Conservation (phyloP, 2,797 vertebrate species). For the Crax fasciolata region DNA sequence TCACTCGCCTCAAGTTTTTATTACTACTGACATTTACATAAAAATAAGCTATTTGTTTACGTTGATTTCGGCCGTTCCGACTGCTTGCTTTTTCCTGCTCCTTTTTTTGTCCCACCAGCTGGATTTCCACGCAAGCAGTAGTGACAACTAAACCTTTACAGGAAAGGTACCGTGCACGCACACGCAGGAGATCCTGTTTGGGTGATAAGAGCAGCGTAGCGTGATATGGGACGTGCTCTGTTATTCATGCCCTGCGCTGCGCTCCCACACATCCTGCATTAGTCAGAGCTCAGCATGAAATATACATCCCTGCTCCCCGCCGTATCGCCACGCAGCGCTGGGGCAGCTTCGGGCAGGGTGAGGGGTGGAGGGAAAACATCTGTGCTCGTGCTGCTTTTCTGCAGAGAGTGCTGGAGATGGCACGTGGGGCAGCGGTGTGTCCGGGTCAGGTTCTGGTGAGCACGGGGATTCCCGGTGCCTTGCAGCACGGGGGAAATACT, state of each 20-base stretch:
- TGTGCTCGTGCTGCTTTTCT: not conserved
- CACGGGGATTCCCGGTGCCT: not conserved
- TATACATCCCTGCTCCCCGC: not conserved
- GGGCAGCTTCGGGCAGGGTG: not conserved
- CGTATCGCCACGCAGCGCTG: not conserved
- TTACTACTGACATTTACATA: slow-evolving; percentile 52
- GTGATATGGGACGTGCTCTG: not conserved
- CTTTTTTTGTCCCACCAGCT: not conserved
- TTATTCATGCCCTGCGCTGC: slow-evolving; percentile 36
- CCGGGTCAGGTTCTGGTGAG: not conserved
- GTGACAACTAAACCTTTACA: not conserved
- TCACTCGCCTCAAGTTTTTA: slow-evolving; percentile 37
- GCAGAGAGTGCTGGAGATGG: not conserved
- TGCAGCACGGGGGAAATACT: not conserved
- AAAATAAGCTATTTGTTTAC: slow-evolving; percentile 36
- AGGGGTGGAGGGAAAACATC: not conserved
- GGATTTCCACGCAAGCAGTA: not conserved
- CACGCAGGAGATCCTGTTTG: slow-evolving; percentile 46
- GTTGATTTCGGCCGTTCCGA: not conserved
- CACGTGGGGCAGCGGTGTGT: not conserved
- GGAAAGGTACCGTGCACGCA: slow-evolving; percentile 24
- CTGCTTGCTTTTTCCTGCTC: not conserved
- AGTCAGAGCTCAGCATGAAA: slow-evolving; percentile 52
- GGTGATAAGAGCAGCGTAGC: slow-evolving; percentile 48
- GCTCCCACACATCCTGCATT: slow-evolving; percentile 75